Evolutionary conservation across 2,797 vertebrate species (phyloP).

Genomic region (Spondyliosoma cantharus): DNA sequence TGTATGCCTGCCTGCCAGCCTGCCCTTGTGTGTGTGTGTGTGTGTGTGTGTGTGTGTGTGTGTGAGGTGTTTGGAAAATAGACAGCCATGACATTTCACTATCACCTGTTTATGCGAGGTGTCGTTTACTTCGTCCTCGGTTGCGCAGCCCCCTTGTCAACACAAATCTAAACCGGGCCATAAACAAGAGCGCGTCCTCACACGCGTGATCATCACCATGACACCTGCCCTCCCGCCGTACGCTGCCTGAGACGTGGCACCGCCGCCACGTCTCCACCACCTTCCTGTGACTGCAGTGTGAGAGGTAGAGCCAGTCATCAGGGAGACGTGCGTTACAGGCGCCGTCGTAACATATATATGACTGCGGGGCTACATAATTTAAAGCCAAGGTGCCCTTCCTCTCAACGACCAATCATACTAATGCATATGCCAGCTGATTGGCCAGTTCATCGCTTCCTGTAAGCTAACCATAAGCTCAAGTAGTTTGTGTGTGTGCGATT

Average conservation of each 20-base stretch:
- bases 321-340: conserved; percentile 35
- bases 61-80: conserved; percentile 15
- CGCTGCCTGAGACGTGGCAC: background rate
- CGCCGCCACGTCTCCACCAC: conserved; percentile 8
- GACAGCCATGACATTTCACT: conserved; percentile 33
- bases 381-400: conserved; percentile 76
- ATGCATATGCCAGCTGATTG: conserved; percentile 61
- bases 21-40: background rate
- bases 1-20: background rate
- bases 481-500: background rate
- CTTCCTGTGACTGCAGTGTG: conserved; percentile 18
- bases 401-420: conserved; percentile 64
- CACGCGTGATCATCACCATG: conserved; percentile 11
- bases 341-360: conserved; percentile 30
- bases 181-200: conserved; percentile 12
- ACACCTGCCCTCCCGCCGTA: background rate
- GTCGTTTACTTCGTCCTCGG: conserved; percentile 28
- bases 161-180: conserved; percentile 12
- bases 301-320: conserved; percentile 36
- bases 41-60: conserved; percentile 17
- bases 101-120: conserved; percentile 25
- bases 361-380: conserved; percentile 40
- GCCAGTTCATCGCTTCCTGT: conserved; percentile 22
- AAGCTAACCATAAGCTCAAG: background rate
- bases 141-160: background rate